A percentile compares a stretch with the other conserved stretches of the same genome.
phyloP scores from a whole-genome alignment of 2,888 invertebrate genomes.

The Ennomos quercinarius region DNA sequence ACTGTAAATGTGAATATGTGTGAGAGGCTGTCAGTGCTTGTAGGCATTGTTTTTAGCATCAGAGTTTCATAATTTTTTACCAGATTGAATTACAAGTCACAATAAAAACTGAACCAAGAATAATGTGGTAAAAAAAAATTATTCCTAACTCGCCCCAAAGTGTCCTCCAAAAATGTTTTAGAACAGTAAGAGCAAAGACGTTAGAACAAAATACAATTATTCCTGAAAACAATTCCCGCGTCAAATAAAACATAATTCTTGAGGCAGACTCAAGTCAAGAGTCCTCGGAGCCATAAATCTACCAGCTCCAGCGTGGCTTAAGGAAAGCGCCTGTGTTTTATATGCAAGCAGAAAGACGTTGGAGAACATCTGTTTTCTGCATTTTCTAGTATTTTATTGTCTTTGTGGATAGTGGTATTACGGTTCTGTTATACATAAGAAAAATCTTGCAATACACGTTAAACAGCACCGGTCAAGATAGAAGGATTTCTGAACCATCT shows the following conservation, averaged over 20 bases:
- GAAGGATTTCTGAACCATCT: no score
- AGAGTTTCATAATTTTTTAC: no score
- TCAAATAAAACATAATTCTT: conserved; percentile 7
- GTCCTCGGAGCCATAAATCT: conserved; percentile 53
- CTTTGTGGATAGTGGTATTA: conserved; percentile 23
- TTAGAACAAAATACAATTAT: not conserved
- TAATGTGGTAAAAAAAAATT: no score
- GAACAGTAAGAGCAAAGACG: conserved; percentile 33
- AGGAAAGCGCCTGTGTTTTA: conserved; percentile 42
- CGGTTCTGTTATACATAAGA: not conserved
- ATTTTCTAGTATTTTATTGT: conserved; percentile 38
- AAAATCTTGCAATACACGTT: no score
- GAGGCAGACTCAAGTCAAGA: conserved; percentile 31
- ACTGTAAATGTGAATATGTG: no score
- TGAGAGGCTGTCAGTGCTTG: no score
- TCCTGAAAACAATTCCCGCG: conserved; percentile 1
- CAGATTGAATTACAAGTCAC: no score
- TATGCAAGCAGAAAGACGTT: conserved; percentile 42
- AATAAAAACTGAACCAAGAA: no score
- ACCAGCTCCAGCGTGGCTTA: conserved; percentile 44
- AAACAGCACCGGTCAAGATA: no score
- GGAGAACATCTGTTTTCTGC: conserved; percentile 21
- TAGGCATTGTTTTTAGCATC: no score
- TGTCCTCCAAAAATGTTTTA: conserved; percentile 19
- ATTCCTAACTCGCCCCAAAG: no score